These are phyloP conservation scores for Palaemon carinicauda DNA, from an alignment of 1,140 invertebrate species.

Conservation along the genomic window DNA sequence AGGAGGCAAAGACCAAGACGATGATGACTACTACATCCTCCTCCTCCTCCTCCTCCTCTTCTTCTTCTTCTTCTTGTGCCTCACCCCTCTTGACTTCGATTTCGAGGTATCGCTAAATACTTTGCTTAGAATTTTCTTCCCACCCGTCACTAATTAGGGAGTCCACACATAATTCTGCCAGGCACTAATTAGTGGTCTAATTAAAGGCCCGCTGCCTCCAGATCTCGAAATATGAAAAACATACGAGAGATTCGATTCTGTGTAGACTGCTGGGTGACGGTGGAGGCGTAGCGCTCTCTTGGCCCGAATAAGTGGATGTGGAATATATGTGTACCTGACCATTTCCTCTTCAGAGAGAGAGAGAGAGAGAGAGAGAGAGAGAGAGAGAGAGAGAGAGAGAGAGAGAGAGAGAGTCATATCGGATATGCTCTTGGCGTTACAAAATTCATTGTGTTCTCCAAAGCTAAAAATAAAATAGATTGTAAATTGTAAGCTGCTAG, in stretches of 20 bases:
- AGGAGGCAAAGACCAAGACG: too few relatives aligned
- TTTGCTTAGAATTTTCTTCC: conserved; percentile 11
- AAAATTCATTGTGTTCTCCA: too few relatives aligned
- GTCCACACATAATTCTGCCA: conserved; percentile 15
- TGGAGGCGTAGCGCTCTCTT: too few relatives aligned
- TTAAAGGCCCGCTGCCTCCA: conserved; percentile 4
- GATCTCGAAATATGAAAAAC: neutral
- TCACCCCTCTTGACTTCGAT: neutral
- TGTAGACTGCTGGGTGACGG: neutral
- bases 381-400: too few relatives aligned
- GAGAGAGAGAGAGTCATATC: too few relatives aligned
- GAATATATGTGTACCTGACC: too few relatives aligned
- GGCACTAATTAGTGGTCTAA: conserved; percentile 16
- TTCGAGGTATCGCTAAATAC: neutral
- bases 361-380: neutral
- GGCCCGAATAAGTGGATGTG: too few relatives aligned
- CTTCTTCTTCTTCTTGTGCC: neutral
- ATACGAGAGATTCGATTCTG: conserved; percentile 7
- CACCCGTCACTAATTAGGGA: conserved; percentile 9
- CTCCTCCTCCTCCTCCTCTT: neutral
- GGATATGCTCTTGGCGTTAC: too few relatives aligned
- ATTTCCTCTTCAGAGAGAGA: too few relatives aligned
- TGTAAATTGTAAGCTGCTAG: too few relatives aligned
- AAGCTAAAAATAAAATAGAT: too few relatives aligned
- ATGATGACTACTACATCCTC: too few relatives aligned